Evolutionary conservation across 2,113 vertebrate genomes (phyloP).

Genomic region (Burhinus oedicnemus): DNA sequence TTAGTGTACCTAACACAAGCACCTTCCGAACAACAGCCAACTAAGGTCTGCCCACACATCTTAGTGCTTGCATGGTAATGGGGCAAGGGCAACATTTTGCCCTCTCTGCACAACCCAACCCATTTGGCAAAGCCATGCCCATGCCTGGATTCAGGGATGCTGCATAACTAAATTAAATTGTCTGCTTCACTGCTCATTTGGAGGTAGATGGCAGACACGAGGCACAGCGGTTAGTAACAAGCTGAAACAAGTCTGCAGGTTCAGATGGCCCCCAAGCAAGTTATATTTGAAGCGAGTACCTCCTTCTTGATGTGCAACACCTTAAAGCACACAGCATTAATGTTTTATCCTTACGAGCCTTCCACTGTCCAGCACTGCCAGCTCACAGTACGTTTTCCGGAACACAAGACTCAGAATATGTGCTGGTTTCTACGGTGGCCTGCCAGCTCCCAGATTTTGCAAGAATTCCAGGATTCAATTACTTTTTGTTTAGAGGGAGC

Average conservation of each 20-base stretch:
- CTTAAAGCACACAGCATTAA: not conserved
- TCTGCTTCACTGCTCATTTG: not conserved
- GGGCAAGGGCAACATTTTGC: not conserved
- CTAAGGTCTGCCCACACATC: not conserved
- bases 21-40: not conserved
- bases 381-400: not conserved
- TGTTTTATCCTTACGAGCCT: not conserved
- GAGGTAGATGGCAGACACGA: not conserved
- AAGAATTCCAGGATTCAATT: not conserved
- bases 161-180: not conserved
- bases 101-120: not conserved
- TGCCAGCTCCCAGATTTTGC: not conserved
- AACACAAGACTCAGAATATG: accelerated
- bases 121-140: not conserved
- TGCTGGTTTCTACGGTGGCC: not conserved
- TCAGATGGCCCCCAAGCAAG: not conserved
- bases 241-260: not conserved
- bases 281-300: not conserved
- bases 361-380: not conserved
- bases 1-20: not conserved
- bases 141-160: not conserved
- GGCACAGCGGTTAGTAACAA: not conserved
- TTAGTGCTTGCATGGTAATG: not conserved
- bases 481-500: not conserved
- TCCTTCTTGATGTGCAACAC: not conserved